A percentile compares a stretch with the other conserved stretches of the same genome.
These are phyloP conservation scores for Palythoa grandis DNA, from an alignment of 92 coral and sea anemone genomes.

Conservation along the genomic window DNA sequence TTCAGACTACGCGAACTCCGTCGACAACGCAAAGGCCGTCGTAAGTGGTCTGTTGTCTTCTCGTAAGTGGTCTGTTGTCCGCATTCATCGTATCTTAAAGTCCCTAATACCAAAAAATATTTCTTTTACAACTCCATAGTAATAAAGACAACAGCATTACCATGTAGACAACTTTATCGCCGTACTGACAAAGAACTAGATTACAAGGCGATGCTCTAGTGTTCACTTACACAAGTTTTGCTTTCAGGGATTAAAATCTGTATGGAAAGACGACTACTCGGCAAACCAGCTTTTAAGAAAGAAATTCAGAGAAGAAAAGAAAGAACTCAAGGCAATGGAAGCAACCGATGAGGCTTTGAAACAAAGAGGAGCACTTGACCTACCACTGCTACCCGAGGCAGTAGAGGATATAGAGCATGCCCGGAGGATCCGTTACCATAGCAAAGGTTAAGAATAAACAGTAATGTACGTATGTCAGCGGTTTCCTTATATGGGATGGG, in stretches of 20 bases:
- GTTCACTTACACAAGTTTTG: neutral
- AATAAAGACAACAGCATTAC: too few species aligned
- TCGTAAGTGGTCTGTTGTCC: too few species aligned
- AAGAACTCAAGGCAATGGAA: slow-evolving; percentile 67
- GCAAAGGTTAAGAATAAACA: slow-evolving; percentile 57
- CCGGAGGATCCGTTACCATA: slow-evolving; percentile 72
- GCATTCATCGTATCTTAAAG: too few species aligned
- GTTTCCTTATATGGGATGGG: neutral
- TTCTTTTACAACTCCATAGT: too few species aligned
- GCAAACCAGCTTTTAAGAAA: slow-evolving; percentile 90
- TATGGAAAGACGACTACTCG: slow-evolving; percentile 96
- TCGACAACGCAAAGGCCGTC: too few species aligned
- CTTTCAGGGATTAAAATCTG: slow-evolving; percentile 82
- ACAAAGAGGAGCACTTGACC: slow-evolving; percentile 78
- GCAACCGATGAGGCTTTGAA: slow-evolving; percentile 75
- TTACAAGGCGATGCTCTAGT: neutral
- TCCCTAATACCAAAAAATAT: too few species aligned
- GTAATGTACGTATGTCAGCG: neutral
- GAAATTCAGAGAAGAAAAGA: slow-evolving; percentile 93
- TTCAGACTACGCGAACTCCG: too few species aligned
- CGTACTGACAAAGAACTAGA: neutral
- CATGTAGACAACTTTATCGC: too few species aligned
- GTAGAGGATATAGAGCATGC: slow-evolving; percentile 85
- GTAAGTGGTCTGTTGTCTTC: too few species aligned
- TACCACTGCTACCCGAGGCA: slow-evolving; percentile 82